These are phyloP conservation scores for Chunga burmeisteri DNA, from an alignment of 2,113 vertebrate species.

Conservation along the genomic window DNA sequence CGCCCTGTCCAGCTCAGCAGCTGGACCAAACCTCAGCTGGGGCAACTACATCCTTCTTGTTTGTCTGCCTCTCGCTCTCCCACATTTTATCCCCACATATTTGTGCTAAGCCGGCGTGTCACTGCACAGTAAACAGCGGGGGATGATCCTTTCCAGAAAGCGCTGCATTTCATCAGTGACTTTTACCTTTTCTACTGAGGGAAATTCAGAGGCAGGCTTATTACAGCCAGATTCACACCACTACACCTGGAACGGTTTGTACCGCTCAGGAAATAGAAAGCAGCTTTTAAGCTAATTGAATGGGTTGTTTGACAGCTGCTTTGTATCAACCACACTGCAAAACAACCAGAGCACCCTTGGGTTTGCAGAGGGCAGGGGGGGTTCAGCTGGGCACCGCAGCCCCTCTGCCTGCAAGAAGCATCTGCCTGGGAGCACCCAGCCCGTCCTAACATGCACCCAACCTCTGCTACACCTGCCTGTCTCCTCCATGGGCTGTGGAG, in stretches of 20 bases:
- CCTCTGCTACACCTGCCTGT: not conserved
- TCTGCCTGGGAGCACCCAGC: not conserved
- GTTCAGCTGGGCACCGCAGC: not conserved
- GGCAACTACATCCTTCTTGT: not conserved
- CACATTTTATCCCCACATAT: fast-evolving
- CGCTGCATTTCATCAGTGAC: fast-evolving
- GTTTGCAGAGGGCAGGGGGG: not conserved
- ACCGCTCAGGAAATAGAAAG: not conserved
- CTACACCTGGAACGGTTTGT: not conserved
- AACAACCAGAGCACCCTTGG: not conserved
- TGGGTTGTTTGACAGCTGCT: not conserved
- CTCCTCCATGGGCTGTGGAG: fast-evolving
- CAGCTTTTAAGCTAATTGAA: not conserved
- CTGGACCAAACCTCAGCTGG: not conserved
- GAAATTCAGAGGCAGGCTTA: not conserved
- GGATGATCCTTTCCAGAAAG: not conserved
- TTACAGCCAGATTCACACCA: not conserved
- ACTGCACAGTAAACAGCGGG: fast-evolving
- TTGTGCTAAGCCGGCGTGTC: not conserved
- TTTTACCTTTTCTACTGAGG: not conserved
- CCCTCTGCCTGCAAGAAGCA: not conserved
- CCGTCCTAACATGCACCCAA: fast-evolving
- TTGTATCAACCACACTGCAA: not conserved
- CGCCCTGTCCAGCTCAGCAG: fast-evolving
- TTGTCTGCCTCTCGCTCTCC: not conserved